A percentile compares a stretch with the other conserved stretches of the same genome.
These are phyloP conservation scores for Trisateles emortualis DNA, from an alignment of 2,888 invertebrate genomes.

Conservation along the genomic window DNA sequence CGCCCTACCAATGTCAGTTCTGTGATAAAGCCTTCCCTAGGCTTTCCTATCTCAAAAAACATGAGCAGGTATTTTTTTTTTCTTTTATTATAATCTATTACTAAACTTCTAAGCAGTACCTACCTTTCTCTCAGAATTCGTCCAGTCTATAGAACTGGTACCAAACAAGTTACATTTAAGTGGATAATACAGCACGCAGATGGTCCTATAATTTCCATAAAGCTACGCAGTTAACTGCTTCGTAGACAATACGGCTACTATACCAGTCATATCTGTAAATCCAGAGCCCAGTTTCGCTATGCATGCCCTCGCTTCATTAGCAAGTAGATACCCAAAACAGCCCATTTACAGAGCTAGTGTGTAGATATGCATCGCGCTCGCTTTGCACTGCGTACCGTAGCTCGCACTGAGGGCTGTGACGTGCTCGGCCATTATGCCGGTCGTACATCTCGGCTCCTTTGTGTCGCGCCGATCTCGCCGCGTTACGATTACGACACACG, in stretches of 20 bases:
- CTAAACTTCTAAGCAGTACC: background rate
- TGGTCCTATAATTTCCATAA: constrained; percentile 61
- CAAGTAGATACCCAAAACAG: constrained; percentile 85
- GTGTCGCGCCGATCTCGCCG: constrained; percentile 79
- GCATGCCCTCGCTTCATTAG: constrained; percentile 80
- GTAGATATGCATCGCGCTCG: constrained; percentile 83
- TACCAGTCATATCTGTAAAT: constrained; percentile 76
- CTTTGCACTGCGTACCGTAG: constrained; percentile 62
- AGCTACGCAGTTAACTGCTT: constrained; percentile 64
- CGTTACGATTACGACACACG: constrained; percentile 81
- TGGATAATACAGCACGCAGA: constrained; percentile 36
- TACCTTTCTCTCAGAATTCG: constrained; percentile 1
- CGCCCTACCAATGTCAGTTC: constrained; percentile 96
- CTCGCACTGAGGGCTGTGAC: constrained; percentile 71
- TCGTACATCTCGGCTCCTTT: constrained; percentile 83
- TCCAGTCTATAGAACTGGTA: constrained; percentile 16
- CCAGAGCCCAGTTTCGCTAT: constrained; percentile 76
- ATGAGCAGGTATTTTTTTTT: constrained; percentile 92
- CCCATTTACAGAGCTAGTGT: constrained; percentile 82
- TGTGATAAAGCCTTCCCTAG: constrained; percentile 97
- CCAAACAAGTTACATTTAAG: constrained; percentile 23
- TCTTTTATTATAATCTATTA: background rate
- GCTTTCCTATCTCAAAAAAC: constrained; percentile 95
- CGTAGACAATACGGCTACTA: constrained; percentile 71
- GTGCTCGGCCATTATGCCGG: constrained; percentile 78